Conservation (phyloP, 2,888 invertebrate species). For the Plagiodera versicolora region DNA sequence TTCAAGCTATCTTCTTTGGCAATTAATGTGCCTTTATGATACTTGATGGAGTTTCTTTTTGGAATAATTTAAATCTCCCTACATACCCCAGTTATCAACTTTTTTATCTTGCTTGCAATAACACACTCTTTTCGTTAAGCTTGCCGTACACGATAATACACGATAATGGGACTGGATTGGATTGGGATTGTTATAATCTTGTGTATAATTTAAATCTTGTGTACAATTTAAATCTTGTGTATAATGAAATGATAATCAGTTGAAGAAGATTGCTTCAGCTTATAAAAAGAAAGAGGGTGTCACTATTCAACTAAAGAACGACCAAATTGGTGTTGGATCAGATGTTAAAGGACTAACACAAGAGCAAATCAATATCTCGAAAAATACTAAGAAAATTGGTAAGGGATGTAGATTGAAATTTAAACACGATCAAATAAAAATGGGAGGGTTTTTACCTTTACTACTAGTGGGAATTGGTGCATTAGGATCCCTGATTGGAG, state of each 20-base stretch:
- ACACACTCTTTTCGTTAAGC: not conserved
- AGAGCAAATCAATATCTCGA: not conserved
- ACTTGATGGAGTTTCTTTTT: not conserved
- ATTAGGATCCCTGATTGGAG: conserved; percentile 1
- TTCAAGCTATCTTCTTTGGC: not conserved
- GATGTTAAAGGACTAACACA: not conserved
- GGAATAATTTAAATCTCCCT: not conserved
- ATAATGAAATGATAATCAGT: conserved; percentile 7
- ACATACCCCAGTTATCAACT: not conserved
- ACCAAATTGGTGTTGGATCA: conserved; percentile 7
- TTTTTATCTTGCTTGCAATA: not conserved
- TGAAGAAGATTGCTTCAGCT: not conserved
- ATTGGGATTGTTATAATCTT: conserved; percentile 2
- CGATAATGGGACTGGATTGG: too few species aligned
- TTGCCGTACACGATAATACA: too few species aligned
- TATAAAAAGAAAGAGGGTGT: conserved; percentile 9
- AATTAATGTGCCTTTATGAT: not conserved
- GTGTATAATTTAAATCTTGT: not conserved
- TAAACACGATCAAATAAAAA: conserved; percentile 3
- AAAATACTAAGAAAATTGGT: not conserved
- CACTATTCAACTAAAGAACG: not conserved
- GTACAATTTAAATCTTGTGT: not conserved
- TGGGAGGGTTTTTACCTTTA: not conserved
- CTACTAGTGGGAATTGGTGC: not conserved
- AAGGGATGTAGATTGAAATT: conserved; percentile 6